Conservation (phyloP, 2,888 invertebrate species). For the Ormia ochracea region DNA sequence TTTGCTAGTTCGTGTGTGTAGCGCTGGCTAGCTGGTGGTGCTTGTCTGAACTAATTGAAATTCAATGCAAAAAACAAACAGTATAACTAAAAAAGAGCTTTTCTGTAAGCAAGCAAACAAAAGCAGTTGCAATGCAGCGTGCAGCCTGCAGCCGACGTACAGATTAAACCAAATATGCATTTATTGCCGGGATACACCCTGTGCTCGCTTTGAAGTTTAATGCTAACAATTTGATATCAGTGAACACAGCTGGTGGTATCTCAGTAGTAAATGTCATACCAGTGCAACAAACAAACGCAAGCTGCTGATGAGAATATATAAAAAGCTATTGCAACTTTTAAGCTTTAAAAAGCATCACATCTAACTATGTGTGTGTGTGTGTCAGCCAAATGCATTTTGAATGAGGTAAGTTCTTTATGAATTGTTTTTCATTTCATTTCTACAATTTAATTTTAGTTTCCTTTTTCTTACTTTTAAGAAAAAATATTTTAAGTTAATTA, state of each 20-base stretch:
- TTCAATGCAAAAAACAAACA: not conserved
- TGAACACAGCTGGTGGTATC: slow-evolving; percentile 99
- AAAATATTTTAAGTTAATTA: not conserved
- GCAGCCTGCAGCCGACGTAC: slow-evolving; percentile 9
- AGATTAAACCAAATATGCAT: too few relatives aligned
- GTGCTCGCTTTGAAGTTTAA: slow-evolving; percentile 89
- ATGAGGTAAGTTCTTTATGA: slow-evolving; percentile 38
- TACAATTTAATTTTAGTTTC: not conserved
- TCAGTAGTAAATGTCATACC: slow-evolving; percentile 84
- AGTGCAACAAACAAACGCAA: slow-evolving; percentile 63
- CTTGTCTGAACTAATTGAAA: slow-evolving; percentile 48
- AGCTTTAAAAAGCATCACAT: slow-evolving; percentile 31
- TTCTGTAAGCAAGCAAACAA: slow-evolving; percentile 11
- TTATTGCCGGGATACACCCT: slow-evolving; percentile 97
- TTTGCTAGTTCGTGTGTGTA: not conserved
- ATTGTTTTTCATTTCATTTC: not conserved
- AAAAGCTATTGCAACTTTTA: slow-evolving; percentile 10
- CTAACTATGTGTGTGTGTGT: too few relatives aligned
- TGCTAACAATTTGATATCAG: slow-evolving; percentile 77
- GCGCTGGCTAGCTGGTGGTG: slow-evolving; percentile 27
- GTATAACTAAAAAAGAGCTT: not conserved
- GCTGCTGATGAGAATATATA: not conserved
- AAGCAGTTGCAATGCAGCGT: slow-evolving; percentile 1
- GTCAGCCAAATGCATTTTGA: slow-evolving; percentile 32
- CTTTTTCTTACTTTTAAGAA: not conserved